Evolutionary conservation across 2,113 vertebrate genomes (phyloP), one percentile per base, ranked within the genome.

Genomic region (Prunella himalayana): DNA sequence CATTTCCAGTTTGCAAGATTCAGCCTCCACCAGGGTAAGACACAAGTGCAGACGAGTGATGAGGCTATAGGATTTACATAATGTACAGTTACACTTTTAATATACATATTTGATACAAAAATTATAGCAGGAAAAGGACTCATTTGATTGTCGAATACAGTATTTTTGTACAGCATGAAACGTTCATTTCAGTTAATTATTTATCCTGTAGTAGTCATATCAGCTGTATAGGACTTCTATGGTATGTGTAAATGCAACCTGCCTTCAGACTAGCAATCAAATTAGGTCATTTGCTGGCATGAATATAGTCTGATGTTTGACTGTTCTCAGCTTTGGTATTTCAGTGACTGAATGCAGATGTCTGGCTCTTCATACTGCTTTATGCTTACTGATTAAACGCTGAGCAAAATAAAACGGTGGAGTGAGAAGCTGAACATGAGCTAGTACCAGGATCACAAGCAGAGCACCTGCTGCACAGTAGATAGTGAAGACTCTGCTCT

Each of bases 331-430:
- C 95, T 97, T 96, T 96, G 94, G 90, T 88, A 84, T 93, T 94
- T 91, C 96, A 93, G 94, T 91, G 87, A 95, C 90, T 94, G 86
- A 90, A 86, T 83, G 93, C 96, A 96, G 80, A 94, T 90, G 86
- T 93, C 87, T 92, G 81, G 97, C 96, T 96, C 96, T 93, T 99
- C 98, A 99, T 94, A 97, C 87, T 73, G 96, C 98, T 98, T 98
- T 98, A 97, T 97, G 98, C 96, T 98, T 99, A 88, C 98, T 98
- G 97, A 99, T 97, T 97, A 98, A 97, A 90, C 76, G 98, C 92
- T 98, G 97, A 96, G 98, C 97, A 92, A 97, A 98, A 97, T 97
- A 98, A 91, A 98, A 97, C 47, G 97, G 97, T 79, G 97, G 97
- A 61, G 98, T 96, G 90, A 98, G 87, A 91, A 97, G 97, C 95